A percentile compares a stretch with the other conserved stretches of the same genome.
Evolutionary conservation across 2,888 invertebrate genomes (phyloP).

Genomic region (Dryomyza anilis): DNA sequence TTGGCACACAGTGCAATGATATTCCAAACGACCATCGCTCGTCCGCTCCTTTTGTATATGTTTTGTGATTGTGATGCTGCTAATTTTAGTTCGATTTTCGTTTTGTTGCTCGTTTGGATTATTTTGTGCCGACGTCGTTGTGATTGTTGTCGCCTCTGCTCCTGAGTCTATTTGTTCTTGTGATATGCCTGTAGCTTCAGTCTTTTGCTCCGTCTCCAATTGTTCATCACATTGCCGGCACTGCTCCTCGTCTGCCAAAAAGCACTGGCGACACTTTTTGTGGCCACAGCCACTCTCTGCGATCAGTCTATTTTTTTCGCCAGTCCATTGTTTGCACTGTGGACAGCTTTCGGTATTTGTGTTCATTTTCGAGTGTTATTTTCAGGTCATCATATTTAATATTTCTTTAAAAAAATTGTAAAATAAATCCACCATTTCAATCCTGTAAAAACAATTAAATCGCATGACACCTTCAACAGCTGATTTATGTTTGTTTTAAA

Average conservation of each 20-base stretch:
- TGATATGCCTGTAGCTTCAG: background rate
- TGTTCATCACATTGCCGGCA: slow-evolving; percentile 61
- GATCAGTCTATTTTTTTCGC: slow-evolving; percentile 69
- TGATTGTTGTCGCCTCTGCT: background rate
- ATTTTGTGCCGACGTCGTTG: too few species aligned
- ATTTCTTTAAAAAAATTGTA: too few species aligned
- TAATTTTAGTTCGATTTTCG: background rate
- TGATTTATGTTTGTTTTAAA: too few species aligned
- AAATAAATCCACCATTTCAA: too few species aligned
- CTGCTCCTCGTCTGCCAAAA: slow-evolving; percentile 70
- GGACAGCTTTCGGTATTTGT: slow-evolving; percentile 19
- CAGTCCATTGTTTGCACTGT: slow-evolving; percentile 49
- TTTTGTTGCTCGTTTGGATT: too few species aligned
- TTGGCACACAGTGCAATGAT: slow-evolving; percentile 69
- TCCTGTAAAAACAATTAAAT: too few species aligned
- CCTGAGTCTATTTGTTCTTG: background rate
- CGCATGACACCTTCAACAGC: too few species aligned
- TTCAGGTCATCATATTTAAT: too few species aligned
- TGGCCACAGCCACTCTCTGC: slow-evolving; percentile 79
- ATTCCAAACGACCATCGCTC: slow-evolving; percentile 50
- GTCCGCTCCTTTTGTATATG: slow-evolving; percentile 32
- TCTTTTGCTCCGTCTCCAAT: background rate
- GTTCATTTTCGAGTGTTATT: background rate
- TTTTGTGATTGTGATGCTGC: background rate
- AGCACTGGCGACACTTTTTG: slow-evolving; percentile 74